Evolutionary conservation across 1,140 invertebrate genomes (phyloP), one percentile per base, ranked within the genome.

Genomic region (Eurytemora carolleeae): DNA sequence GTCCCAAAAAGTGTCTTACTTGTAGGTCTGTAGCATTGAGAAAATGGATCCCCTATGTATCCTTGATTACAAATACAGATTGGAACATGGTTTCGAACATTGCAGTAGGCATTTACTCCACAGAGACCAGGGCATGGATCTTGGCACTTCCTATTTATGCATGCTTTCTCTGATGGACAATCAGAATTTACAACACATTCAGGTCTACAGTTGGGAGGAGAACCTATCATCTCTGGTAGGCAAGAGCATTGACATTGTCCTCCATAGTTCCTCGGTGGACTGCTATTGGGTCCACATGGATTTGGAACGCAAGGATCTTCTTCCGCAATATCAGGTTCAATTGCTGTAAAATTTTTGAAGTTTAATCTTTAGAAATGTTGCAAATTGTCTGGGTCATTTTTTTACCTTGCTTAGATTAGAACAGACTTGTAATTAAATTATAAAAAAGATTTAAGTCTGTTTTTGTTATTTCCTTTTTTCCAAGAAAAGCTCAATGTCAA

Each of bases 171-270:
- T 58, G 73, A 76, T 0, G 77, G 64, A 70, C 85, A 87, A 66
- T 87, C 85, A 7, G 84, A 82, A 71, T 86, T 82, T 19, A 84
- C 84, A 64, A 84, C 78, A 65, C 81, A 84, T 59, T 85, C 83
- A 0, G 85, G 82, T 54, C 80, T 71, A 24, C 65, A 69, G 66
- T 68, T 78, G 55, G 58, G 83, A 44, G 86, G 85, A 18, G 79
- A 76, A 12, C 86, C 87, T 55, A 81, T 78, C 65, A 81, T 86
- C 1, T 67, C 72, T 19, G 65, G 55, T 21, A 67, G 63, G 69
- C 87, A 90, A 1, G 66, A 53, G 65, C 67, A 68, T 22, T 63
- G 52, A 62, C 60, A 62, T 7, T 24, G 79, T 55, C 80, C 81
- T 53, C 77, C 77, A 54, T 82, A 75, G 18, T 84, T 75, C 68